Evolutionary conservation across 2,888 invertebrate genomes (phyloP).

Genomic region (Pogonocherus hispidulus): DNA sequence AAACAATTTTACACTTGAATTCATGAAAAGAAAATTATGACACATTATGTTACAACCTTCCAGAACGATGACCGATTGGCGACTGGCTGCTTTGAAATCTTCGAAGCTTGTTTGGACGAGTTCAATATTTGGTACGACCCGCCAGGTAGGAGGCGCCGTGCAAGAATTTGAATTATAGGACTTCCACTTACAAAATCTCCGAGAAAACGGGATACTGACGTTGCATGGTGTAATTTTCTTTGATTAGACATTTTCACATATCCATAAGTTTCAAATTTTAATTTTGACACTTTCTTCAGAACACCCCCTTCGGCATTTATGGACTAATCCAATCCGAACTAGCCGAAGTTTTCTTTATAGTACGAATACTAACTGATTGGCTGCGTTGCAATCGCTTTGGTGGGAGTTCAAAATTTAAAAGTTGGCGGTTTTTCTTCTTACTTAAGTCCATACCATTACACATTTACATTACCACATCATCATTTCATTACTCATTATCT

Average conservation of each 20-base stretch:
- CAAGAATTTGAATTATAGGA: slow-evolving; percentile 12
- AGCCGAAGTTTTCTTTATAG: slow-evolving; percentile 45
- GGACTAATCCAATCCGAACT: slow-evolving; percentile 45
- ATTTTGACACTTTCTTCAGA: slow-evolving; percentile 42
- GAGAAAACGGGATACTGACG: not conserved
- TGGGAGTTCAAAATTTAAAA: slow-evolving; percentile 38
- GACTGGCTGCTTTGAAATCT: slow-evolving; percentile 68
- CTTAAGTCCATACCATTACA: too few relatives aligned
- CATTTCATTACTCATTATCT: too few relatives aligned
- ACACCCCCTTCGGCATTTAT: slow-evolving; percentile 45
- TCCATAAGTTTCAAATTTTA: slow-evolving; percentile 36
- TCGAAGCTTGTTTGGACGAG: slow-evolving; percentile 69
- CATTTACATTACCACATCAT: too few relatives aligned
- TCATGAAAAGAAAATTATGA: slow-evolving; percentile 68
- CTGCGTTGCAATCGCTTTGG: slow-evolving; percentile 45
- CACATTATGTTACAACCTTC: slow-evolving; percentile 69
- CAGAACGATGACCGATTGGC: slow-evolving; percentile 68
- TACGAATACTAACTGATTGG: slow-evolving; percentile 39
- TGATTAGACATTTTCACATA: slow-evolving; percentile 6
- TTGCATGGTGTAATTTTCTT: not conserved
- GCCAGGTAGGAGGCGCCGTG: slow-evolving; percentile 39
- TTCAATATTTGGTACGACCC: slow-evolving; percentile 59
- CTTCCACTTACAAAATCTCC: not conserved
- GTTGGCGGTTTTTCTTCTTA: slow-evolving; percentile 38
- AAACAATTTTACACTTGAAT: slow-evolving; percentile 64